Conservation (phyloP, 2,888 invertebrate genomes). For the Itoplectis maculator region DNA sequence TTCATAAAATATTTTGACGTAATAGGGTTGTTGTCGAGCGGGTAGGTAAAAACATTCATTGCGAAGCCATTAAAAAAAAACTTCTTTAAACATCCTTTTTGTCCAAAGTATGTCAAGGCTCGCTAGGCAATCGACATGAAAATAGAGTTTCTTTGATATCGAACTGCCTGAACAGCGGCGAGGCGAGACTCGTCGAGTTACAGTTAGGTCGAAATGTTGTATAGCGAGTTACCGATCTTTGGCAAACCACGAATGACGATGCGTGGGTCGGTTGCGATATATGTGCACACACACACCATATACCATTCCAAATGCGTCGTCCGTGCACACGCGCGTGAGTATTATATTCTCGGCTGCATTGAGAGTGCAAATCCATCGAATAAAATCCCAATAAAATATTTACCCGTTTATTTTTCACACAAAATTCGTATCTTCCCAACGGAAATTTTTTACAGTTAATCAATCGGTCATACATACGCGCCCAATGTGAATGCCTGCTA, state of each 20-base stretch:
- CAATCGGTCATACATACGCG: too few relatives aligned
- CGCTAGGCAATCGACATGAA: slow-evolving; percentile 54
- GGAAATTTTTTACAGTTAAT: too few relatives aligned
- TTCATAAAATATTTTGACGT: neutral
- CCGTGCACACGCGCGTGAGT: neutral
- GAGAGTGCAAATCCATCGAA: neutral
- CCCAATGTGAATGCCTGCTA: too few relatives aligned
- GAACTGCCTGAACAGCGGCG: slow-evolving; percentile 24
- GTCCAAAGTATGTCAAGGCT: slow-evolving; percentile 51
- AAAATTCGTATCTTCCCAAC: neutral
- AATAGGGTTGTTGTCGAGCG: neutral
- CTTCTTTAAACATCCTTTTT: slow-evolving; percentile 21
- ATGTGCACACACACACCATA: neutral
- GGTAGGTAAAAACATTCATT: neutral
- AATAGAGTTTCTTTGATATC: slow-evolving; percentile 53
- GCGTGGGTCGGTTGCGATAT: slow-evolving; percentile 23
- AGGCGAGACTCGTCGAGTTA: slow-evolving; percentile 25
- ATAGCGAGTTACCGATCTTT: slow-evolving; percentile 40
- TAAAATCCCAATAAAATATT: slow-evolving; percentile 5
- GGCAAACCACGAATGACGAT: slow-evolving; percentile 41
- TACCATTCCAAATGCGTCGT: neutral
- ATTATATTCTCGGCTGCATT: neutral
- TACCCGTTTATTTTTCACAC: neutral
- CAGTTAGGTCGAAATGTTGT: slow-evolving; percentile 18
- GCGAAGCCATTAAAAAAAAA: neutral